Percentiles rank a stretch among this genome's conserved stretches.
phyloP scores from a whole-genome alignment of 2,113 vertebrate genomes.

The Microcebus tavaratra region DNA sequence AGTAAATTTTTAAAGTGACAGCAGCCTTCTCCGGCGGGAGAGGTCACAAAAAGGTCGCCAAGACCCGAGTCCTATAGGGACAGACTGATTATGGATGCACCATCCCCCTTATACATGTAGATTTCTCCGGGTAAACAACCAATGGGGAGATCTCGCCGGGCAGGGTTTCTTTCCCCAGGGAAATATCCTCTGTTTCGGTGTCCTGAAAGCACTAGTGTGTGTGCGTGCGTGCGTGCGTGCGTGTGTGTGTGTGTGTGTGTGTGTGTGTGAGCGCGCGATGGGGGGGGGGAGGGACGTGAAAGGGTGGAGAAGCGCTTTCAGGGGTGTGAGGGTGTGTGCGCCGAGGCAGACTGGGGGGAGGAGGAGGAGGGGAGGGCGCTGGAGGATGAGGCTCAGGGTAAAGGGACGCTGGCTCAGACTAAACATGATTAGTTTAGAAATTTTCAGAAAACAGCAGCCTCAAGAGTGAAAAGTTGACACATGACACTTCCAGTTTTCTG shows the following conservation, averaged over 20 bases:
- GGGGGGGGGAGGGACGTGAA: constrained; percentile 24
- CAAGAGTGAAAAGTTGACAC: constrained; percentile 38
- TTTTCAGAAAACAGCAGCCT: constrained; percentile 13
- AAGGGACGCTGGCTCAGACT: not conserved
- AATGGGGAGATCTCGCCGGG: constrained; percentile 77
- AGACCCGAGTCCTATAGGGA: constrained; percentile 85
- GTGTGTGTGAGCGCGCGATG: not conserved
- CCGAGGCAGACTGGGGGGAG: not conserved
- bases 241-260: not conserved
- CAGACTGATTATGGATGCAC: constrained; percentile 83
- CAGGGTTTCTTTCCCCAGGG: constrained; percentile 79
- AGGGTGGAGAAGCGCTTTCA: constrained; percentile 14
- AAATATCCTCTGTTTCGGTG: constrained; percentile 72
- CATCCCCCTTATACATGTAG: constrained; percentile 80
- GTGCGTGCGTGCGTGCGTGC: not conserved
- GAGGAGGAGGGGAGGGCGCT: constrained; percentile 8
- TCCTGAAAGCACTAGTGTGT: constrained; percentile 56
- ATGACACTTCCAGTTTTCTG: constrained; percentile 12
- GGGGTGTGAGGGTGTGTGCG: not conserved
- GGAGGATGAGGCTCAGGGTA: not conserved
- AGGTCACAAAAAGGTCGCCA: constrained; percentile 93
- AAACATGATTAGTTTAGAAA: constrained; percentile 2
- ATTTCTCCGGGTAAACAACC: constrained; percentile 79
- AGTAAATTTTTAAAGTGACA: constrained; percentile 93
- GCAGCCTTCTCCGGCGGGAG: constrained; percentile 89